A percentile compares a stretch with the other conserved stretches of the same genome.
phyloP scores from a whole-genome alignment of 1,140 invertebrate genomes.

The Drosophila takahashii region DNA sequence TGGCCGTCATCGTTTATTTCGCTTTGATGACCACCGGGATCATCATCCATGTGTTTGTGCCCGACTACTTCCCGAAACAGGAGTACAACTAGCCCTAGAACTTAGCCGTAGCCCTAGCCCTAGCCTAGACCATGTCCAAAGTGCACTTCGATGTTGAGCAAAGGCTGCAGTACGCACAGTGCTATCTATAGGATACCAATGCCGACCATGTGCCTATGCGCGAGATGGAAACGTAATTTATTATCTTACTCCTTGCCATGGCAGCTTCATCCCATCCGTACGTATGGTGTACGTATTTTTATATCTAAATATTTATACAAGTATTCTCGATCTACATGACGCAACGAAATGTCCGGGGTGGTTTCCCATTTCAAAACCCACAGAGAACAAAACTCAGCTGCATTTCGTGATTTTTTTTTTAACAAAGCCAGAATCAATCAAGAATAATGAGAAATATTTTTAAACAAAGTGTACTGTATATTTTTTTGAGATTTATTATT shows the following conservation, averaged over 20 bases:
- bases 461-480: conserved; percentile 25
- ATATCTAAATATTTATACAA: conserved; percentile 2
- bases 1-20: conserved; percentile 91
- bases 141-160: conserved; percentile 30
- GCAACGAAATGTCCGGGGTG: conserved; percentile 15
- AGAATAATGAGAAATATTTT: conserved; percentile 8
- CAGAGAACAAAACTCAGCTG: conserved; percentile 25
- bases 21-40: conserved; percentile 91
- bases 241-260: conserved; percentile 31
- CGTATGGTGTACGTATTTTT: conserved; percentile 25
- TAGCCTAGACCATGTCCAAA: conserved; percentile 46
- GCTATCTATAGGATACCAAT: not conserved
- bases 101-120: conserved; percentile 32
- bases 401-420: conserved; percentile 28
- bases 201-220: conserved; percentile 6
- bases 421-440: conserved; percentile 10
- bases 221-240: conserved; percentile 26
- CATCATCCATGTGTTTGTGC: conserved; percentile 90
- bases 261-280: conserved; percentile 13
- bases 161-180: conserved; percentile 19
- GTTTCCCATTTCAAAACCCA: not conserved
- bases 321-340: conserved; percentile 33
- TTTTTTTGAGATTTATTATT: conserved; percentile 40
- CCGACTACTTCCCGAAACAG: conserved; percentile 85
- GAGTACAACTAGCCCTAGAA: conserved; percentile 64